Evolutionary conservation across 2,888 invertebrate genomes (phyloP).

Genomic region (Zhuqinia jingwanae): DNA sequence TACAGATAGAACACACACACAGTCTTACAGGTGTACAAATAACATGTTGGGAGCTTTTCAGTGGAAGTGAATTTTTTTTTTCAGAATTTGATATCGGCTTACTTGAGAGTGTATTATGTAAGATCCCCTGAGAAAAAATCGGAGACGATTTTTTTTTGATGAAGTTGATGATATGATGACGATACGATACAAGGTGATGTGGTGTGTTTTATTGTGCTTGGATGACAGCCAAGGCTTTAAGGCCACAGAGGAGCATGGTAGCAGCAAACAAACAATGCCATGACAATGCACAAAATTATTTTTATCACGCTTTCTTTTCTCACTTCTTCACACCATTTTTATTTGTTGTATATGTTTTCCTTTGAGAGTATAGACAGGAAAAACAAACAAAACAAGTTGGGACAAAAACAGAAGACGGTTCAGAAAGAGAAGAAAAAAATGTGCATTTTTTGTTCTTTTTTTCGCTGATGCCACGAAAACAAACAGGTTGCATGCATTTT

Average conservation of each 20-base stretch:
- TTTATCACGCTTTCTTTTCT: no score
- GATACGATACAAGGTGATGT: no score
- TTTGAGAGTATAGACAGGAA: not conserved
- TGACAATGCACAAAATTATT: not conserved
- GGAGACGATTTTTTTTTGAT: not conserved
- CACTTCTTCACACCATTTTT: no score
- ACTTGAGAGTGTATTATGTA: no score
- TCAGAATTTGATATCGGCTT: no score
- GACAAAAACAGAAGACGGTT: not conserved
- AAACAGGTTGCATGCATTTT: slow-evolving; percentile 1
- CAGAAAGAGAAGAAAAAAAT: not conserved
- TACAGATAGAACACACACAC: no score
- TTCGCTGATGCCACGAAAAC: not conserved
- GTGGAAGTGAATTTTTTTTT: no score
- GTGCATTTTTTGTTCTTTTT: not conserved
- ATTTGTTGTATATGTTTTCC: not conserved
- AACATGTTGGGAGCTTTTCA: no score
- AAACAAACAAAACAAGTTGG: not conserved
- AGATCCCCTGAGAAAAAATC: slow-evolving; percentile 10
- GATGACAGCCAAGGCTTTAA: not conserved
- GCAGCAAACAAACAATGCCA: not conserved
- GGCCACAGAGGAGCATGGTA: not conserved
- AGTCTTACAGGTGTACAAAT: no score
- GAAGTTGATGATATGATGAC: not conserved
- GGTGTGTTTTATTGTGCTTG: not conserved